Evolutionary conservation across 2,888 invertebrate species (phyloP), one percentile per base, ranked within the genome.

Genomic region (Caenorhabditis zanzibari): DNA sequence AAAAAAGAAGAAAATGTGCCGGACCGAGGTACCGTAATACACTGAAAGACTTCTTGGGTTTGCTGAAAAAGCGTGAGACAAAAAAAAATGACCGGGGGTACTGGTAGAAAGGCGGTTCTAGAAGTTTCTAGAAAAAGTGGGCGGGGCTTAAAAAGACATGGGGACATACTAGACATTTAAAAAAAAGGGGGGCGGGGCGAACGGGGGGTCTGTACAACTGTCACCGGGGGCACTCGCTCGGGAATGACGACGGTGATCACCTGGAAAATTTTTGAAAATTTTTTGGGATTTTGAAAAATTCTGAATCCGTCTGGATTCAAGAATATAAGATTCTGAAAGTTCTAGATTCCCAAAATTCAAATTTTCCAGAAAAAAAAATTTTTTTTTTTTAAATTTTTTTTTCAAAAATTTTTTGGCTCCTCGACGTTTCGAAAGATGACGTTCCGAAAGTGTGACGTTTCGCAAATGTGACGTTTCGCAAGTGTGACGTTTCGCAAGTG

Each of bases 201-300:
- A 64, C 14, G 14, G 26, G 80, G 81, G 81, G 68, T 59, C 81
- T 81, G 81, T 81, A 81, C 81, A 81, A 38, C 77, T 59, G 74
- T 81, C 81, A 81, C 81, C 81, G 81, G 81, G 81, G 74, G 81
- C 81, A 59, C 59, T 77, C 77, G 77, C 77, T 10, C 52, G 77
- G 38, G 73, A 73, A 68, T 68, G 73, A 80, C 80, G 81, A 81
- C 81, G 81, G 81, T 81, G 81, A 74, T 69, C 54, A 81, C 74
- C 81, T 81, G 81, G 26, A 66, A 79, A 64, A 19, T 24, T n/a
- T n/a, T n/a, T 6, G 0, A 28, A 24, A 26, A 3, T 63, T 66
- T 52, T 58, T 22, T 68, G 28, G 47, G 10, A 9, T 26, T 26
- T 26, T 44, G 61, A 14, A 24, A n/a, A 12, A n/a, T 47, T 47